phyloP scores from a whole-genome alignment of 2,888 invertebrate species.

The Tribolium freemani region DNA sequence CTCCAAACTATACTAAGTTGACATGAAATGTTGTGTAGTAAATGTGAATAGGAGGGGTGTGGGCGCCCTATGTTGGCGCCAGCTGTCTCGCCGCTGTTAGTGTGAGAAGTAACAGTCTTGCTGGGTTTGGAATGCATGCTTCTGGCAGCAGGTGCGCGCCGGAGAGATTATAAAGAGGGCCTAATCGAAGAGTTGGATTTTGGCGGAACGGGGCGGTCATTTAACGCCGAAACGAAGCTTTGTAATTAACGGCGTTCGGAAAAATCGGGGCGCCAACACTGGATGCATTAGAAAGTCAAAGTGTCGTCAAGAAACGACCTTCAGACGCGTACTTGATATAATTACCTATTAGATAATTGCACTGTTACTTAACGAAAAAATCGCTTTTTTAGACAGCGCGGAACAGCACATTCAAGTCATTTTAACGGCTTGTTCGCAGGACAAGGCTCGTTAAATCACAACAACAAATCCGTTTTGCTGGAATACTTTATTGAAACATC shows the following conservation, averaged over 20 bases:
- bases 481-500: no score
- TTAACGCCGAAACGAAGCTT: neutral
- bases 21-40: constrained; percentile 61
- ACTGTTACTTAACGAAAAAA: neutral
- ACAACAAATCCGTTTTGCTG: no score
- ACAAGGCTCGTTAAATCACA: no score
- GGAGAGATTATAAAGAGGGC: constrained; percentile 26
- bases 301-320: constrained; percentile 1
- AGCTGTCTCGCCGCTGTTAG: constrained; percentile 70
- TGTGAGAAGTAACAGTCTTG: constrained; percentile 71
- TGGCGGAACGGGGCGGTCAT: constrained; percentile 33
- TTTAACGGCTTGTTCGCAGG: no score
- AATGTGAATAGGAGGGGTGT: constrained; percentile 64
- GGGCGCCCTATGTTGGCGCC: constrained; percentile 72
- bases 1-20: constrained; percentile 51
- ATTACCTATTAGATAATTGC: constrained; percentile 9
- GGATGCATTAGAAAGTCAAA: neutral
- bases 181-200: constrained; percentile 20
- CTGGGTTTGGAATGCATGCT: constrained; percentile 69
- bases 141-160: constrained; percentile 51
- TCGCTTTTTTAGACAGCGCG: neutral
- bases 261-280: neutral
- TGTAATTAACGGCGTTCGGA: neutral
- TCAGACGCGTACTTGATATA: neutral
- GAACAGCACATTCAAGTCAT: neutral